Conservation (phyloP, 2,113 vertebrate species). For the Parotia lawesii region DNA sequence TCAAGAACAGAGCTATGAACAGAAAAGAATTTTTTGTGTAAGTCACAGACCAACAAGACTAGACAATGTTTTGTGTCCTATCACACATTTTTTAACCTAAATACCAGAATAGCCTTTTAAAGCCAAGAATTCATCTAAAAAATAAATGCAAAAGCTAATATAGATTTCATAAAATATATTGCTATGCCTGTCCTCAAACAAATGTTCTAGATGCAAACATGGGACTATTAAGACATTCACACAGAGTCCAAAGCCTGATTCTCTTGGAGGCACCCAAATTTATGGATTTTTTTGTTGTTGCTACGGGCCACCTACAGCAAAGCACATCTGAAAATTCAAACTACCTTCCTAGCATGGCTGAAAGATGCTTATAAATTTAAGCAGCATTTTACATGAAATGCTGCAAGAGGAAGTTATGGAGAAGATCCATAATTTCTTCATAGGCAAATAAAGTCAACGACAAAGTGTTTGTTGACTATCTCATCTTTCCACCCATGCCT, state of each 20-base stretch:
- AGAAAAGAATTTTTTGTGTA: neutral
- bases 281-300: neutral
- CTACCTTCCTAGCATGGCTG: neutral
- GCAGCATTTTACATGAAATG: neutral
- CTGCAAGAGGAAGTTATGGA: neutral
- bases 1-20: constrained; percentile 52
- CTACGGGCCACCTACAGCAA: neutral
- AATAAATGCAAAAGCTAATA: neutral
- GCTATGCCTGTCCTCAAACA: neutral
- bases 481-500: neutral
- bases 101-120: neutral
- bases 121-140: neutral
- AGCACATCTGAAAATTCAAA: neutral
- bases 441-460: neutral
- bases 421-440: neutral
- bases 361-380: neutral
- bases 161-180: neutral
- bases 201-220: neutral
- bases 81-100: neutral
- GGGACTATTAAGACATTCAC: neutral
- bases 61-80: neutral
- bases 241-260: neutral
- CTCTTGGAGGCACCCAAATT: neutral
- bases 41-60: neutral
- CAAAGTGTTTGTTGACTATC: neutral